phyloP scores from a whole-genome alignment of 2,797 vertebrate species.

The Avahi laniger region DNA sequence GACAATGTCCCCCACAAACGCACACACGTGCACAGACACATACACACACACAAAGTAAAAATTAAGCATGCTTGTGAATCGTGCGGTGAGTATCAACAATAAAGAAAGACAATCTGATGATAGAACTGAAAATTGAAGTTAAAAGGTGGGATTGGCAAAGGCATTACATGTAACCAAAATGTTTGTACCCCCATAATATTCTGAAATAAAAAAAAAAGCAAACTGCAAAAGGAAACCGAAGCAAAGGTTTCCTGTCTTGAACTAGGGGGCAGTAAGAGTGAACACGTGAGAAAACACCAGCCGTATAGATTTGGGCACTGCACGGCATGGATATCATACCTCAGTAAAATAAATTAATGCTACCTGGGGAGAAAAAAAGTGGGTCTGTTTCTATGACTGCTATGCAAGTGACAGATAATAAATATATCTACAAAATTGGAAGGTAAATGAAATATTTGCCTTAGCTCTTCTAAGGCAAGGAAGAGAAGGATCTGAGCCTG shows the following conservation, averaged over 20 bases:
- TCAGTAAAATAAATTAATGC: no score
- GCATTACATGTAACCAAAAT: no score
- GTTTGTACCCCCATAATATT: no score
- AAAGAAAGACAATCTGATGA: neutral
- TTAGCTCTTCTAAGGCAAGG: neutral
- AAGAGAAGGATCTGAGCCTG: fast-evolving
- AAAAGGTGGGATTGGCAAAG: neutral
- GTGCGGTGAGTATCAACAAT: neutral
- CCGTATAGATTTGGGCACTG: no score
- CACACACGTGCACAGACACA: neutral
- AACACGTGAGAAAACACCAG: no score
- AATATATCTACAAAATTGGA: neutral
- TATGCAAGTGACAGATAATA: neutral
- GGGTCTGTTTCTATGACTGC: neutral
- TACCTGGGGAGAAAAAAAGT: neutral
- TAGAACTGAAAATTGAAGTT: neutral
- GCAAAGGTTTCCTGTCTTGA: no score
- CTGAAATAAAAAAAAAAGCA: no score
- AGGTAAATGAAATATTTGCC: neutral
- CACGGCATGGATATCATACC: no score
- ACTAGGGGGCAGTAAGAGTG: no score
- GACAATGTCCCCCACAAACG: neutral
- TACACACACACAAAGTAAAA: neutral
- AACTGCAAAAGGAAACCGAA: no score
- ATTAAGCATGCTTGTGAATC: neutral